phyloP scores from a whole-genome alignment of 2,888 invertebrate genomes.

The Thysanoteuthis rhombus region DNA sequence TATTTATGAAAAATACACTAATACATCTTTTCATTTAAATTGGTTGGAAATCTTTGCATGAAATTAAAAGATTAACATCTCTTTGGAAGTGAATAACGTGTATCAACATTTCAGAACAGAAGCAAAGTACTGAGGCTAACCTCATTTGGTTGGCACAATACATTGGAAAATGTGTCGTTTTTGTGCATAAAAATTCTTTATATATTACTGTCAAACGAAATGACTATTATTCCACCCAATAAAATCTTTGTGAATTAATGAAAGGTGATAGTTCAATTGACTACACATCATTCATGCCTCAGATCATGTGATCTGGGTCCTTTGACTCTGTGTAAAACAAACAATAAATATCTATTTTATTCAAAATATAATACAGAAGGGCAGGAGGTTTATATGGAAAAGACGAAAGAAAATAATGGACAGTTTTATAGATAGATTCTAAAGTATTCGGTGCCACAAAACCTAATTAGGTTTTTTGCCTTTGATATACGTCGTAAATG shows the following conservation, averaged over 20 bases:
- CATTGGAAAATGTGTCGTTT: too few relatives aligned
- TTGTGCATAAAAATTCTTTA: too few relatives aligned
- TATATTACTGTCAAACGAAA: too few relatives aligned
- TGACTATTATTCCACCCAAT: too few relatives aligned
- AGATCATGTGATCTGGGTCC: background rate
- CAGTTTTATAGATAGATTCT: background rate
- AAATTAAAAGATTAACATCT: too few relatives aligned
- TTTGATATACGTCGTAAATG: background rate
- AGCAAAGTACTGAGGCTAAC: too few relatives aligned
- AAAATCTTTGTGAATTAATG: background rate
- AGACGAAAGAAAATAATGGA: background rate
- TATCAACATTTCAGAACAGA: too few relatives aligned
- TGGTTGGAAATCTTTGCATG: too few relatives aligned
- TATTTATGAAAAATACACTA: too few relatives aligned
- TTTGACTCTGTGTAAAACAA: background rate
- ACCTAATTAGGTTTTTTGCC: background rate
- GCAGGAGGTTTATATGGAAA: background rate
- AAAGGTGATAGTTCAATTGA: background rate
- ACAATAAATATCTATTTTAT: background rate
- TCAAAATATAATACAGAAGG: background rate
- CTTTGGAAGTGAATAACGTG: too few relatives aligned
- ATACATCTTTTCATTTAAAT: too few relatives aligned
- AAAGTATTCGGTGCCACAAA: background rate
- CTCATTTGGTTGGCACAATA: too few relatives aligned
- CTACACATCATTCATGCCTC: background rate